These are phyloP conservation scores for Sylvia atricapilla DNA, from an alignment of 2,113 vertebrate species.

Conservation along the genomic window DNA sequence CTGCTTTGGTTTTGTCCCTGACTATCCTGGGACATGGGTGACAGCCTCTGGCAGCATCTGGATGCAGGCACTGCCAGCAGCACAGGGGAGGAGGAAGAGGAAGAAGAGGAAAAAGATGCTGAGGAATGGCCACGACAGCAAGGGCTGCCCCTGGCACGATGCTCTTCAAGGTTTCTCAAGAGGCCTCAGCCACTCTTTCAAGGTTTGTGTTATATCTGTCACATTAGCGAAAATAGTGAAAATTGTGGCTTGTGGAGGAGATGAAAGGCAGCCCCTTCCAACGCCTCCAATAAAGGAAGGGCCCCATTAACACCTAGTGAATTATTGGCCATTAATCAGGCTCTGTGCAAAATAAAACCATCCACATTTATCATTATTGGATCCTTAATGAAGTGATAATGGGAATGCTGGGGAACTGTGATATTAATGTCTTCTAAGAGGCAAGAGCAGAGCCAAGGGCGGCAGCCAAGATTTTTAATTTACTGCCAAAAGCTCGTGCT, in stretches of 20 bases:
- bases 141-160: neutral
- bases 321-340: constrained; percentile 70
- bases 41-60: neutral
- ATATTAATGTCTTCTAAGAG: constrained; percentile 72
- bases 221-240: constrained; percentile 36
- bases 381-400: constrained; percentile 74
- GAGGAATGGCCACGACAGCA: neutral
- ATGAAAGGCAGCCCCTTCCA: constrained; percentile 42
- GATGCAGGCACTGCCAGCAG: neutral
- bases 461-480: constrained; percentile 70
- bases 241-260: constrained; percentile 23
- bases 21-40: accelerated
- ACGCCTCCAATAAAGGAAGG: constrained; percentile 33
- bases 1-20: neutral
- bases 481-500: constrained; percentile 55
- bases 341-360: constrained; percentile 53
- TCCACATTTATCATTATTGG: constrained; percentile 68
- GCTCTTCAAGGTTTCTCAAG: neutral
- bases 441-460: constrained; percentile 58
- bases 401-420: constrained; percentile 67
- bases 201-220: constrained; percentile 50
- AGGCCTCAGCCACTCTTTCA: neutral
- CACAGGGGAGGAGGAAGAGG: neutral
- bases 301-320: constrained; percentile 68
- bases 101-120: neutral